Base-by-base conservation (phyloP, 2,888 invertebrate genomes). In the Coremacera marginata region DNA sequence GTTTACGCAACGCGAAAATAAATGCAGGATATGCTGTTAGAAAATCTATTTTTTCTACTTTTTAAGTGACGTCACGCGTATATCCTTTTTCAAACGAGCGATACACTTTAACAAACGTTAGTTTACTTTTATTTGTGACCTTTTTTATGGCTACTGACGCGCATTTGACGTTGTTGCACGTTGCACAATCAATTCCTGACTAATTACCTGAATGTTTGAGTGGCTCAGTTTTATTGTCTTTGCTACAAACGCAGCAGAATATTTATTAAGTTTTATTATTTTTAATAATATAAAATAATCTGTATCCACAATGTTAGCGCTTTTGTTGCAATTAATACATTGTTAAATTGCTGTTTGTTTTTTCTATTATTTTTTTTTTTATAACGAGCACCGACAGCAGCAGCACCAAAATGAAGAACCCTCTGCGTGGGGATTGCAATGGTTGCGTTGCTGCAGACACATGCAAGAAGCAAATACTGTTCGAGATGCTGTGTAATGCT, bases 151-250 rank as follows among this genome's bases (percentile, higher is more conserved):
- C 44, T 37, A 9, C n/a, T 51, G 34, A 8, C 63, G 34, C 34
- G 22, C 37, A 25, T 51, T 55, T 25, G 27, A 31, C 31, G 55
- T n/a, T 67, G 74, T 65, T 65, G 67, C 67, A 49, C 81, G 81
- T 84, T 84, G 84, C 83, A 83, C 83, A 82, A 82, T 83, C 84
- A 83, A 84, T 85, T 84, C 83, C 83, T 86, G 85, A 89, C 89
- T 89, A 89, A 88, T 88, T 87, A 86, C 84, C 84, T 81, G 83
- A 82, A 77, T 82, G 84, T 79, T 83, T 85, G 84, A 85, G 86
- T 87, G 84, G 86, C 89, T 86, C 87, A 85, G 88, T 89, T 89
- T 89, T 89, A 89, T 89, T 88, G 88, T 86, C 84, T 86, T 79
- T 82, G 81, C 78, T 72, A 71, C 80, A 76, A 37, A 37, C n/a